phyloP scores from a whole-genome alignment of 2,113 vertebrate species.

The Prunella fulvescens region DNA sequence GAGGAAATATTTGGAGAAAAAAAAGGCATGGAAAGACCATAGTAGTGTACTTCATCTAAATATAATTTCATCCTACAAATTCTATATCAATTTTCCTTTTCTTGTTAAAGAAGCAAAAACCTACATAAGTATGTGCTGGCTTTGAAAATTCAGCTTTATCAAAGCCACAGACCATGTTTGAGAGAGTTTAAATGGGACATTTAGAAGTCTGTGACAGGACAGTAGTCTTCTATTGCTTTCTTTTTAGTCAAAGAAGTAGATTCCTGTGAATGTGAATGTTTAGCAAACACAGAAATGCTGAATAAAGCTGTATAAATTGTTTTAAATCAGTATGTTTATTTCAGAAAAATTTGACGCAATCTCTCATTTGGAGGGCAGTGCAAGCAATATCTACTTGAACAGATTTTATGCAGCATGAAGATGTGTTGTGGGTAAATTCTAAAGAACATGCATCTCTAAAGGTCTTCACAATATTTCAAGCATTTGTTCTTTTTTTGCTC shows the following conservation, averaged over 20 bases:
- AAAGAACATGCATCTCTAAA: slow-evolving; percentile 32
- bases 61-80: background rate
- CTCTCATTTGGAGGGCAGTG: slow-evolving; percentile 14
- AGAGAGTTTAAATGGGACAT: background rate
- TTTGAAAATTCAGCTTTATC: background rate
- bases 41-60: background rate
- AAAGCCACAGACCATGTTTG: background rate
- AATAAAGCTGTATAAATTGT: slow-evolving; percentile 49
- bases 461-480: background rate
- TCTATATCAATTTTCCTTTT: background rate
- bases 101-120: background rate
- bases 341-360: background rate
- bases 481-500: slow-evolving; percentile 32
- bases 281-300: slow-evolving; percentile 18
- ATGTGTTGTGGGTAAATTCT: slow-evolving; percentile 33
- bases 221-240: background rate
- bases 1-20: background rate
- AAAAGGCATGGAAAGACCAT: background rate
- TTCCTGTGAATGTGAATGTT: slow-evolving; percentile 30
- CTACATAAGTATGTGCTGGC: background rate
- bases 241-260: background rate
- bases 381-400: background rate
- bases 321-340: slow-evolving; percentile 43
- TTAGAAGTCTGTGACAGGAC: background rate
- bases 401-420: slow-evolving; percentile 21